Evolutionary conservation across 2,113 vertebrate genomes (phyloP).

Genomic region (Muntiacus muntjak): DNA sequence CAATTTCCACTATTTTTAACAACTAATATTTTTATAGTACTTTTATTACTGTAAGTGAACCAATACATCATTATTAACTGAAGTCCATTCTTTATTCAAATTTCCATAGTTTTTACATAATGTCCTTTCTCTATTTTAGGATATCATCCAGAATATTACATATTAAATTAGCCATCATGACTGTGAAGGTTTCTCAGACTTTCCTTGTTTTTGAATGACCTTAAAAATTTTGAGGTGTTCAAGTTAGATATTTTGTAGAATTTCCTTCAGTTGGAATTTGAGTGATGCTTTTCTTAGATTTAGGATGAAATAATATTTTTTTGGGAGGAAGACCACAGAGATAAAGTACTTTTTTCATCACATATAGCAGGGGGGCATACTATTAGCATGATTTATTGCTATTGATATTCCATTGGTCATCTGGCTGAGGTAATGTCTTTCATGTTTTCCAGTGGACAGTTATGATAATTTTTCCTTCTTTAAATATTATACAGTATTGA

Average conservation of each 20-base stretch:
- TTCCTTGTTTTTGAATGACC: background rate
- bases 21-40: background rate
- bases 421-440: background rate
- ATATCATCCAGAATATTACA: background rate
- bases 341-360: background rate
- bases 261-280: background rate
- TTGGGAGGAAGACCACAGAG: background rate
- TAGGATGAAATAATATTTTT: background rate
- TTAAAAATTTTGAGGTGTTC: background rate
- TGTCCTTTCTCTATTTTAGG: background rate
- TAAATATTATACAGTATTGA: background rate
- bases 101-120: background rate
- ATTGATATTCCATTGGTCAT: background rate
- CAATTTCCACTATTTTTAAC: background rate
- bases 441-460: background rate
- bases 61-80: background rate
- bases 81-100: background rate
- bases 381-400: background rate
- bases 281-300: background rate
- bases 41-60: background rate
- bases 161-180: background rate
- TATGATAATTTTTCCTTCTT: background rate
- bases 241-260: background rate
- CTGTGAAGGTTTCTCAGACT: background rate
- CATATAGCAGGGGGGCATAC: background rate